Conservation (phyloP, 2,797 vertebrate species). For the Sebastes steindachneri region DNA sequence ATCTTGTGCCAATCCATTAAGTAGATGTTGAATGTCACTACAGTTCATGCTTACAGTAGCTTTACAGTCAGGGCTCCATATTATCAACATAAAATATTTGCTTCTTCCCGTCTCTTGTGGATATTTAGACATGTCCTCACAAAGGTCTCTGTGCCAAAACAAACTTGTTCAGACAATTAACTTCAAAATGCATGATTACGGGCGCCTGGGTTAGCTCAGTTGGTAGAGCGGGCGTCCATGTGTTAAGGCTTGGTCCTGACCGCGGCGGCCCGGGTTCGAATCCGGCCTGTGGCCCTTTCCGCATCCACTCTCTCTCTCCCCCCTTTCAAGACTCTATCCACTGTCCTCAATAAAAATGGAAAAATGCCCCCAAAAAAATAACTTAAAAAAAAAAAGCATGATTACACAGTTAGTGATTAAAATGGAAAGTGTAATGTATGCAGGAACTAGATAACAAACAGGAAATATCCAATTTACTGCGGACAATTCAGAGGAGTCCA, state of each 20-base stretch:
- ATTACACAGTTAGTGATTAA: not conserved
- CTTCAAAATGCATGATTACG: not conserved
- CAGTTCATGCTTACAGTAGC: not conserved
- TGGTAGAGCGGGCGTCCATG: too few species aligned
- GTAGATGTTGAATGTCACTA: not conserved
- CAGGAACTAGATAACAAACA: slow-evolving; percentile 49
- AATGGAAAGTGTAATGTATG: not conserved
- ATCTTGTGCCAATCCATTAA: not conserved
- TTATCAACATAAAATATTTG: not conserved
- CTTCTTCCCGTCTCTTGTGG: not conserved
- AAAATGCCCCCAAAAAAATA: too few species aligned
- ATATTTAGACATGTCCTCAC: not conserved
- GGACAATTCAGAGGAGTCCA: not conserved
- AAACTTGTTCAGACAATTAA: not conserved
- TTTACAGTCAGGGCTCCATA: not conserved
- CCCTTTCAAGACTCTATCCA: too few species aligned
- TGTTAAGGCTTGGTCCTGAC: too few species aligned
- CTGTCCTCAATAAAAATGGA: too few species aligned
- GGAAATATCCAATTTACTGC: slow-evolving; percentile 13
- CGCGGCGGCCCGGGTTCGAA: too few species aligned
- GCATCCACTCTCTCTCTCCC: too few species aligned
- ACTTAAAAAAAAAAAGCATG: too few species aligned
- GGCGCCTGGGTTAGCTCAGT: too few species aligned
- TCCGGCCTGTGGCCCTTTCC: too few species aligned
- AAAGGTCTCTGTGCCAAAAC: not conserved